Evolutionary conservation across 2,113 vertebrate genomes (phyloP).

Genomic region (Apus apus): DNA sequence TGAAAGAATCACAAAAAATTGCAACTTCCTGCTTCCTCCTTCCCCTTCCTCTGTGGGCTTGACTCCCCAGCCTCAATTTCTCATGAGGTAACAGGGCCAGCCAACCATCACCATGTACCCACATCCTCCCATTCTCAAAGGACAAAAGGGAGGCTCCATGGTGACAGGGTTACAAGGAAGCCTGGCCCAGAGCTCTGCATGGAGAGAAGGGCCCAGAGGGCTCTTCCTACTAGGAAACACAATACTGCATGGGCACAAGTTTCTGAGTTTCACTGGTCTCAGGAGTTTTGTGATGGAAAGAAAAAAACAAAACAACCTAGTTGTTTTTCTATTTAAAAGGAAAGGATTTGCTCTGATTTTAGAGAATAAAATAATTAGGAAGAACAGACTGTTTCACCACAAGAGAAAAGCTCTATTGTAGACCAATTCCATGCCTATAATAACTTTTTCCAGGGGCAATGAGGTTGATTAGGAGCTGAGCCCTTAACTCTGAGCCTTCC

Average conservation of each 20-base stretch:
- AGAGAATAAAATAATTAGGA: neutral
- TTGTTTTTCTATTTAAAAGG: conserved; percentile 5
- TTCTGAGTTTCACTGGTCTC: neutral
- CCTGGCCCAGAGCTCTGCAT: neutral
- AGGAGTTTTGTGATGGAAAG: neutral
- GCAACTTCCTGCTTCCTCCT: neutral
- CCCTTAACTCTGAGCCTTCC: neutral
- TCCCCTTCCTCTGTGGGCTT: neutral
- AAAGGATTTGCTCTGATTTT: neutral
- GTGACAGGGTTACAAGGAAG: neutral
- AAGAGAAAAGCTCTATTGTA: conserved; percentile 18
- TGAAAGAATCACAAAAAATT: neutral
- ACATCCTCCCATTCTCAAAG: neutral
- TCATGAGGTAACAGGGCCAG: neutral
- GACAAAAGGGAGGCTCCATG: neutral
- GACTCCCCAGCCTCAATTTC: neutral
- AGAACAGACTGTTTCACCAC: neutral
- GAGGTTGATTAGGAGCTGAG: neutral
- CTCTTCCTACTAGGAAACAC: neutral
- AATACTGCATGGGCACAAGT: neutral
- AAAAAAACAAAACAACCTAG: neutral
- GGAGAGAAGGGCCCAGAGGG: neutral
- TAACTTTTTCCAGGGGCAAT: neutral
- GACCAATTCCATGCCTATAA: conserved; percentile 12
- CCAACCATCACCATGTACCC: neutral